phyloP scores from a whole-genome alignment of 2,113 vertebrate species.

The Melanostigma gelatinosum region DNA sequence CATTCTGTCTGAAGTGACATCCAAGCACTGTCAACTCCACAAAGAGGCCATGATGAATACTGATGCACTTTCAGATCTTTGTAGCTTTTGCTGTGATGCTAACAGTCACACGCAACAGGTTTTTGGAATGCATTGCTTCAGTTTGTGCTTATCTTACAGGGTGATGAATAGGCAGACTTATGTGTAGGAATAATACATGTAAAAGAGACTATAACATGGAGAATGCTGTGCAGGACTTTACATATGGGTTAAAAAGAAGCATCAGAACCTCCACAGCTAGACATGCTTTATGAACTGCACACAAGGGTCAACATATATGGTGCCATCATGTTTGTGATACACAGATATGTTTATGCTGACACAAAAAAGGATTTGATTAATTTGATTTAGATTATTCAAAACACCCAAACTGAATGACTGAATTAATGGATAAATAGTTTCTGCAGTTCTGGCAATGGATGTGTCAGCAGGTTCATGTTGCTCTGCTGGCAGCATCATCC shows the following conservation, averaged over 20 bases:
- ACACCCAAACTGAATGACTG: background rate
- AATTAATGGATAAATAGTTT: conserved; percentile 10
- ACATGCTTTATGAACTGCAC: conserved; percentile 34
- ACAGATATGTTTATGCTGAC: conserved; percentile 2
- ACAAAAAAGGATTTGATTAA: background rate
- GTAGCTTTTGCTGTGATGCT: conserved; percentile 1
- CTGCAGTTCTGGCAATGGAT: background rate
- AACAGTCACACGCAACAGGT: conserved; percentile 29
- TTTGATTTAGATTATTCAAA: conserved; percentile 4
- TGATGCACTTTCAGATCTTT: background rate
- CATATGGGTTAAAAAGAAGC: background rate
- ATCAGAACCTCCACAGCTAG: conserved; percentile 4
- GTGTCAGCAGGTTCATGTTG: conserved; percentile 7
- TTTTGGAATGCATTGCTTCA: conserved; percentile 55
- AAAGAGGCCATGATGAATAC: background rate
- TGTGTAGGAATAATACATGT: background rate
- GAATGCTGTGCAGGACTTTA: background rate
- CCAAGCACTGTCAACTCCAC: background rate
- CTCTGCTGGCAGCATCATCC: conserved; percentile 28
- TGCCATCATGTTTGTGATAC: conserved; percentile 13
- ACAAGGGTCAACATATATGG: conserved; percentile 1
- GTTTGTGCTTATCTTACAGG: conserved; percentile 56
- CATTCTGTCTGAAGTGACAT: background rate
- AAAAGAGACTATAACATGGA: background rate
- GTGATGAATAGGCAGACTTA: background rate